Evolutionary conservation across 2,113 vertebrate species (phyloP), one percentile per base, ranked within the genome.

Genomic region (Cromileptes altivelis): DNA sequence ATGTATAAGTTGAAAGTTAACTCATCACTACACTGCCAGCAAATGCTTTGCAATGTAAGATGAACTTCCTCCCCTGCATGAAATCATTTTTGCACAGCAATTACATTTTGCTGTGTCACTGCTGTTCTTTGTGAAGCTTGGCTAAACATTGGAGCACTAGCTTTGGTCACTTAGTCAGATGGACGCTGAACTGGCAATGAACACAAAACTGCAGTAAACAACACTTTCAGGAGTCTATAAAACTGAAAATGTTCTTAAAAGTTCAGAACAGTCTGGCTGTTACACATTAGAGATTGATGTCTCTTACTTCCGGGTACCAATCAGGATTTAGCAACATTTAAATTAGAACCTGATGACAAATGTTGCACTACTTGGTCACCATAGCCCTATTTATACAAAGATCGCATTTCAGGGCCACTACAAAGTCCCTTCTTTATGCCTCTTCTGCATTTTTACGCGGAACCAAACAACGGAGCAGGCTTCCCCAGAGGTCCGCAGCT

Each of bases 1-100:
- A 37, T 47, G 9, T 4, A 52, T 30, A 78, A 53, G 45, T 25
- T 78, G 9, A 52, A 73, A 75, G 33, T 45, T 52, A 23, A 75
- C 4, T n/a, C 7, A 50, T 50, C 19, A 37, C 6, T 19, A 9
- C 10, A 17, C 33, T 25, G 75, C 25, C 47, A 69, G 52, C 21
- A 56, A 58, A 69, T 19, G 42, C 64, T 47, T 4, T n/a, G 4
- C 23, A 17, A 55, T 5, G 25, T 64, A 6, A 49, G n/a, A 33
- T 6, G 14, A 15, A 81, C 64, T 71, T 83, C 65, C 33, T 53
- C 33, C 9, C 15, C 1, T 49, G n/a, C 33, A 37, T 37, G 6
- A 37, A 37, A 37, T 37, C 33, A 7, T 37, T 37, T 37, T 37
- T 37, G 33, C 33, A 37, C 33, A 37, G 33, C 33, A 1, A 37